Evolutionary conservation across 2,797 vertebrate species (phyloP).

Genomic region (Platalea minor): DNA sequence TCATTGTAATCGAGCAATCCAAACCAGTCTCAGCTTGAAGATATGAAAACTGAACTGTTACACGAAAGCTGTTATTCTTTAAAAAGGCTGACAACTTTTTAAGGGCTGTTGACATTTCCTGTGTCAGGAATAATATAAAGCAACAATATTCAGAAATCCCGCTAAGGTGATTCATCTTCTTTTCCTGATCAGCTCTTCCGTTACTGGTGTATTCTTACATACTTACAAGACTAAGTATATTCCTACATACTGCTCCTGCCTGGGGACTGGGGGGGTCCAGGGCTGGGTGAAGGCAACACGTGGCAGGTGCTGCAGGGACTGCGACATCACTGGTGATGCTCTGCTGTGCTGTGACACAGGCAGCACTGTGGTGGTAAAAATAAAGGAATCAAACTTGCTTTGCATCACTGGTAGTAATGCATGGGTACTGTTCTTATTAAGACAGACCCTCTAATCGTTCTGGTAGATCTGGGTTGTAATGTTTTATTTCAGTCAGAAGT

Average conservation of each 20-base stretch:
- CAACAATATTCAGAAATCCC: background rate
- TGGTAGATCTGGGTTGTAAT: background rate
- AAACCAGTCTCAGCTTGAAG: background rate
- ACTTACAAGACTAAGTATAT: background rate
- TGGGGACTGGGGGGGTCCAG: too few species aligned
- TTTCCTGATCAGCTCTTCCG: background rate
- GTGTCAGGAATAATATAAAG: background rate
- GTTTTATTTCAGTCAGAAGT: background rate
- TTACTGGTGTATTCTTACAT: accelerated
- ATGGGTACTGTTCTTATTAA: accelerated
- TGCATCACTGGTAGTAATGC: background rate
- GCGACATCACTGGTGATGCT: background rate
- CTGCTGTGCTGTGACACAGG: background rate
- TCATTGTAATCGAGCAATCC: too few species aligned
- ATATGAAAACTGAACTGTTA: background rate
- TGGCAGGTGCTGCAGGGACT: background rate
- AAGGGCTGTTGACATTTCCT: background rate
- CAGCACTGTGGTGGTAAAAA: background rate
- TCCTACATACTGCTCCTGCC: background rate
- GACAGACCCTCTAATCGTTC: background rate
- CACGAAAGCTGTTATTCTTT: background rate
- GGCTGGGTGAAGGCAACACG: background rate
- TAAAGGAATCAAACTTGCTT: background rate
- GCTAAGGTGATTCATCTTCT: background rate
- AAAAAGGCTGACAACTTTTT: background rate